phyloP scores from a whole-genome alignment of 2,113 vertebrate species.

The Mesoclemmys tuberculata region DNA sequence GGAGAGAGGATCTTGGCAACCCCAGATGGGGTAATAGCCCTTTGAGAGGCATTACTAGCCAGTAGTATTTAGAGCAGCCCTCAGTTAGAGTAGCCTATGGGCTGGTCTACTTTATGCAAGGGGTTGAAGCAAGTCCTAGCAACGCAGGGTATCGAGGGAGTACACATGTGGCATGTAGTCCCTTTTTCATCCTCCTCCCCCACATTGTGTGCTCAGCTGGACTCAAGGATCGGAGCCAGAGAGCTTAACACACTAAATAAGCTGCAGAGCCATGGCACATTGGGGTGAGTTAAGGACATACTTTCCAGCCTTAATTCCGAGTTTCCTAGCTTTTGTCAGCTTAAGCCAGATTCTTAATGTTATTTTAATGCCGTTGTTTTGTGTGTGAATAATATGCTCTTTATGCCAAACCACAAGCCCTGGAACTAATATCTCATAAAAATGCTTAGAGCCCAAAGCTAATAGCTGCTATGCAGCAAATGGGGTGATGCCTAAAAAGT shows the following conservation, averaged over 20 bases:
- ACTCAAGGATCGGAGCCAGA: not conserved
- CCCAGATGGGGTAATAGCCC: not conserved
- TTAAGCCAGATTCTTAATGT: conserved; percentile 80
- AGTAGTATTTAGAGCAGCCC: not conserved
- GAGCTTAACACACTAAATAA: rapidly evolving
- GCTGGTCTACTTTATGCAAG: not conserved
- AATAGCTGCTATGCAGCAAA: conserved; percentile 77
- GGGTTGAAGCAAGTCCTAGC: too few species aligned
- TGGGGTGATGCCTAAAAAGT: conserved; percentile 61
- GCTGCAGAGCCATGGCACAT: not conserved
- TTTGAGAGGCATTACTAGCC: not conserved
- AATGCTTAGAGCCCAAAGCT: conserved; percentile 80
- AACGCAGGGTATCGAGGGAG: rapidly evolving
- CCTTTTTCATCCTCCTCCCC: not conserved
- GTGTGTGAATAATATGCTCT: conserved; percentile 80
- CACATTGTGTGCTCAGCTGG: not conserved
- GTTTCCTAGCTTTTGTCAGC: conserved; percentile 77
- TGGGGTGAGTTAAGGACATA: conserved; percentile 79
- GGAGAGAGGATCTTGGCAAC: too few species aligned
- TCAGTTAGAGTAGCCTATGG: not conserved
- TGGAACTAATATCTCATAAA: conserved; percentile 84
- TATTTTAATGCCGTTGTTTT: conserved; percentile 84
- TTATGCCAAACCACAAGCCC: conserved; percentile 83
- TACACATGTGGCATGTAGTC: rapidly evolving
- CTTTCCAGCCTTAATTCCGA: conserved; percentile 66